Evolutionary conservation across 2,113 vertebrate genomes (phyloP), one percentile per base, ranked within the genome.

Genomic region (Chloropsis hardwickii): DNA sequence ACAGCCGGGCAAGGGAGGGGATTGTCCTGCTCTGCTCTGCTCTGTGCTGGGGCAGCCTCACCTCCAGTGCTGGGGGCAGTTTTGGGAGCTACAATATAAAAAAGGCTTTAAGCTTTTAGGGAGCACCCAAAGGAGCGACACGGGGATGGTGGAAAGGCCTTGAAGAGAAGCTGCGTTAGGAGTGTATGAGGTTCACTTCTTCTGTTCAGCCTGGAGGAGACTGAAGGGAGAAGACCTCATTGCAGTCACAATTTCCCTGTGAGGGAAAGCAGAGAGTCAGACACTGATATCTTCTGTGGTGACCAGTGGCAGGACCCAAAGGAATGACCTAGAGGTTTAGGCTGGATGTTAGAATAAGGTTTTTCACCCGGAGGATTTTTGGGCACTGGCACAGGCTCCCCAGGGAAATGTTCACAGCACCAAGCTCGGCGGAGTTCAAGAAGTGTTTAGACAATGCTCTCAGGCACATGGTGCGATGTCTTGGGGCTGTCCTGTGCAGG

Each of bases 41-140:
- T 73, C 37, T 81, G 31, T 0, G 0, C 50, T 50, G 58, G 31
- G 8, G 58, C 2, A 0, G 31, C 33, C 33, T 57, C 67, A 51
- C 27, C 37, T 66, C 16, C 0, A 21, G 29, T 24, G 11, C 24
- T 58, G 37, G 5, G 37, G 1, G 27, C 42, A 44, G 15, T 0
- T 24, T 11, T 37, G 19, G 19, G 37, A 6, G 11, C 3, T 6
- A 5, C 11, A 25, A 4, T 29, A 10, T 6, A n/a, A 33, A 7
- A 44, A 44, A 13, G 2, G 10, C 4, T 6, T 9, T 9, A 13
- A 39, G 19, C 7, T 66, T 1, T 21, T 29, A 28, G 4, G 58
- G 19, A 29, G 1, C 1, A 6, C 10, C 9, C n/a, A n/a, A 45
- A 51, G 16, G 39, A n/a, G 9, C 4, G 10, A 16, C 25, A 10